These are phyloP conservation scores for Melanotaenia duboulayi DNA, from an alignment of 2,113 vertebrate genomes.

Conservation along the genomic window DNA sequence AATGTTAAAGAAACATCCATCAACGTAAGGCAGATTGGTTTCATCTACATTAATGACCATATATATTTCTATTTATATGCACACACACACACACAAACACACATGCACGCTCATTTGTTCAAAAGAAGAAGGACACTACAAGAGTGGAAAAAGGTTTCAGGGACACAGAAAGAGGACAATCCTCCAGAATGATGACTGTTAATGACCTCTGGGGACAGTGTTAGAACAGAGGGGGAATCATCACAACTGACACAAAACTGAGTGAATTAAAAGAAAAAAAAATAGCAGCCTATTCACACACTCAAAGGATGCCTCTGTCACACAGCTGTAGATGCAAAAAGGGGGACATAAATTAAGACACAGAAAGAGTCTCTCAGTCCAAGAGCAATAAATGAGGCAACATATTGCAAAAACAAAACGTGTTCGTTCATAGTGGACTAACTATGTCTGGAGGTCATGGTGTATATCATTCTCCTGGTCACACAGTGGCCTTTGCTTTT, in stretches of 20 bases:
- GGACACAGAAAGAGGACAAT: slow-evolving; percentile 23
- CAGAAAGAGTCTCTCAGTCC: slow-evolving; percentile 23
- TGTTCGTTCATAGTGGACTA: slow-evolving; percentile 43
- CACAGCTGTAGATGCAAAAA: slow-evolving; percentile 53
- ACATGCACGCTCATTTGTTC: slow-evolving; percentile 46
- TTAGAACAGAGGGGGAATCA: slow-evolving; percentile 47
- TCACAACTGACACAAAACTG: slow-evolving; percentile 64
- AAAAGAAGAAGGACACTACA: slow-evolving; percentile 42
- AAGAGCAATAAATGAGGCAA: slow-evolving; percentile 15
- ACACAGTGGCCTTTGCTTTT: slow-evolving; percentile 16
- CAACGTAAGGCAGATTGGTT: slow-evolving; percentile 79
- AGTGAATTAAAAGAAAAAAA: slow-evolving; percentile 69
- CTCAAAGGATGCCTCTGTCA: slow-evolving; percentile 65
- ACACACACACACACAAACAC: not conserved
- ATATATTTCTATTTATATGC: slow-evolving; percentile 1
- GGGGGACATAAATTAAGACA: slow-evolving; percentile 49
- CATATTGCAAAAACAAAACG: slow-evolving; percentile 4
- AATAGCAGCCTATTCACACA: slow-evolving; percentile 83
- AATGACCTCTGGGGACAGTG: slow-evolving; percentile 38
- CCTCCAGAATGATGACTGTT: slow-evolving; percentile 51
- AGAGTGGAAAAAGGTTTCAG: slow-evolving; percentile 19
- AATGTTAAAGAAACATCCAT: slow-evolving; percentile 76
- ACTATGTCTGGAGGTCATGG: slow-evolving; percentile 46
- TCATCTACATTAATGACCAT: slow-evolving; percentile 51
- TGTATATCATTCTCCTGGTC: slow-evolving; percentile 26